Conservation (phyloP, 2,888 invertebrate species). For the Leucophenga maculata region DNA sequence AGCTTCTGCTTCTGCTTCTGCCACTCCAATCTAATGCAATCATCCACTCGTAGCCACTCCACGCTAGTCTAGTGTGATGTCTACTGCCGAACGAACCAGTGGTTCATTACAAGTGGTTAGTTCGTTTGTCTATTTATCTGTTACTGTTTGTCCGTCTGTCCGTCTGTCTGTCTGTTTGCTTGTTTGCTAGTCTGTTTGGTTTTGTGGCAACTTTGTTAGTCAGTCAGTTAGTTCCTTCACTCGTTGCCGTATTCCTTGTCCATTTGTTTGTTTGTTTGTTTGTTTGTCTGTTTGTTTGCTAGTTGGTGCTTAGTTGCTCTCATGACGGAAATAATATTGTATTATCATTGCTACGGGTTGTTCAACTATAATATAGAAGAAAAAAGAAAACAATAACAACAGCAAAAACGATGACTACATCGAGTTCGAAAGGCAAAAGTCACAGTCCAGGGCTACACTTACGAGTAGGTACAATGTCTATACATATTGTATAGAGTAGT, state of each 20-base stretch:
- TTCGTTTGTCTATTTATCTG: background rate
- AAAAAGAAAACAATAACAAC: too few relatives aligned
- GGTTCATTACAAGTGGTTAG: background rate
- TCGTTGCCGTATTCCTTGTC: background rate
- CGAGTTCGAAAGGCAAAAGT: too few relatives aligned
- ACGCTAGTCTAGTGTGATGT: too few relatives aligned
- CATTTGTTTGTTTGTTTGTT: slow-evolving; percentile 23
- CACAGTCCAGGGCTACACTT: too few relatives aligned
- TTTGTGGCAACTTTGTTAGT: slow-evolving; percentile 17
- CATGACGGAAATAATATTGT: slow-evolving; percentile 56
- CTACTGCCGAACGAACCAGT: too few relatives aligned
- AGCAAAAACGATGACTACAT: background rate
- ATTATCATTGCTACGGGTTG: slow-evolving; percentile 48
- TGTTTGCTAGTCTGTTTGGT: background rate
- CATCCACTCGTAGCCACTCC: too few relatives aligned
- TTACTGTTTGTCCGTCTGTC: background rate
- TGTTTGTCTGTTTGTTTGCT: slow-evolving; percentile 17
- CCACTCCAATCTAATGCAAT: background rate
- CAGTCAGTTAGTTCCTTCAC: slow-evolving; percentile 35
- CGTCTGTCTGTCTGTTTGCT: background rate
- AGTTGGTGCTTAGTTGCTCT: slow-evolving; percentile 46
- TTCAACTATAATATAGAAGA: background rate
- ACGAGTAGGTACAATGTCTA: too few relatives aligned
- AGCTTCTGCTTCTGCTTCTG: slow-evolving; percentile 1
- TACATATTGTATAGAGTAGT: too few relatives aligned